phyloP scores from a whole-genome alignment of 2,888 invertebrate species.

The Lepeophtheirus nordmannii region DNA sequence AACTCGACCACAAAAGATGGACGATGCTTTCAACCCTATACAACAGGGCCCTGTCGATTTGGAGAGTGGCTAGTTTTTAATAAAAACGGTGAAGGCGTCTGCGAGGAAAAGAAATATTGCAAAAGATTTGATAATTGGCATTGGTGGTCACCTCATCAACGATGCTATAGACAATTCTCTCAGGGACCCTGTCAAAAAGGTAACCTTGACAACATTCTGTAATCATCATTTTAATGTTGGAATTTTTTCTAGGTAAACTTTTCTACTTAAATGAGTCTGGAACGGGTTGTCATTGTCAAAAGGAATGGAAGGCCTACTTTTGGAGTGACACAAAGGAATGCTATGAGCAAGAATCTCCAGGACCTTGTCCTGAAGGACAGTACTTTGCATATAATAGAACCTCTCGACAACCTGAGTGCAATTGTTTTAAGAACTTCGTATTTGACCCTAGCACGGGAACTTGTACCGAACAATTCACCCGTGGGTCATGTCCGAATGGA shows the following conservation, averaged over 20 bases:
- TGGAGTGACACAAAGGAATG: constrained; percentile 28
- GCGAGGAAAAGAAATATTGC: constrained; percentile 28
- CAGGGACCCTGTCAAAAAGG: constrained; percentile 28
- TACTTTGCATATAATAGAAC: constrained; percentile 29
- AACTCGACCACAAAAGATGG: constrained; percentile 28
- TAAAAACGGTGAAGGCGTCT: constrained; percentile 27
- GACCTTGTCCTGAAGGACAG: constrained; percentile 29
- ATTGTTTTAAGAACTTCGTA: constrained; percentile 29
- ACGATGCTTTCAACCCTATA: constrained; percentile 28
- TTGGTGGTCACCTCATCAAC: constrained; percentile 29
- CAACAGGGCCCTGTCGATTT: constrained; percentile 28
- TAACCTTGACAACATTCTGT: not conserved
- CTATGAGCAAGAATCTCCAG: constrained; percentile 29
- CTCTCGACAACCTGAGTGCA: constrained; percentile 28
- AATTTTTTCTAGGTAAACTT: constrained; percentile 27
- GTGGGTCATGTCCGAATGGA: constrained; percentile 29
- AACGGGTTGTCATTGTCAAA: constrained; percentile 29
- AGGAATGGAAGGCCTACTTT: constrained; percentile 28
- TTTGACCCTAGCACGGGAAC: constrained; percentile 27
- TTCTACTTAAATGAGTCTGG: constrained; percentile 29
- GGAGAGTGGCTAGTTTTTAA: constrained; percentile 28
- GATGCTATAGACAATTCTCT: constrained; percentile 30
- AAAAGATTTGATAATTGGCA: constrained; percentile 29
- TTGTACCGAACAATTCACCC: constrained; percentile 29
- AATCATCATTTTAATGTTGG: not conserved